Evolutionary conservation across 2,888 invertebrate species (phyloP).

Genomic region (Agriotes lineatus): DNA sequence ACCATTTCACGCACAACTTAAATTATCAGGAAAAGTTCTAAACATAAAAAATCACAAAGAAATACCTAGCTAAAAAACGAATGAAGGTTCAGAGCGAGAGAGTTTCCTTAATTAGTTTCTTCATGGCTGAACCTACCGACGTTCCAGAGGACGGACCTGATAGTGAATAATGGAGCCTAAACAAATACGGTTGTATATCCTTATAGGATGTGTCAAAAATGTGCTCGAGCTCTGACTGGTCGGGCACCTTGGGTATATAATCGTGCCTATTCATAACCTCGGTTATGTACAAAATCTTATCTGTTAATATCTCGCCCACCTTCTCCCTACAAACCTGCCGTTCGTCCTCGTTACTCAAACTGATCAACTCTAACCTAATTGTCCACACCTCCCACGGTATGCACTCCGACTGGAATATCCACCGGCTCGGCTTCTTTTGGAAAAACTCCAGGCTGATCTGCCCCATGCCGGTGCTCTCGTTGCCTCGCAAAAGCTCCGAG

Average conservation of each 20-base stretch:
- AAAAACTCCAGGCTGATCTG: slow-evolving; percentile 96
- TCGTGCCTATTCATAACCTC: slow-evolving; percentile 96
- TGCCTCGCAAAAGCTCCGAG: slow-evolving; percentile 81
- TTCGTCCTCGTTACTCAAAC: slow-evolving; percentile 88
- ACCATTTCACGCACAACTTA: slow-evolving; percentile 18
- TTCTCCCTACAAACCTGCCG: slow-evolving; percentile 88
- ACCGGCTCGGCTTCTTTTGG: slow-evolving; percentile 89
- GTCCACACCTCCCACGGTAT: slow-evolving; percentile 99
- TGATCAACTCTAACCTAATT: slow-evolving; percentile 88
- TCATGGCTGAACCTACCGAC: slow-evolving; percentile 89
- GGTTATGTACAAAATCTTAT: slow-evolving; percentile 94
- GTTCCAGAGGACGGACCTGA: slow-evolving; percentile 79
- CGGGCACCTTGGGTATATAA: slow-evolving; percentile 96
- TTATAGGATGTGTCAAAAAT: slow-evolving; percentile 94
- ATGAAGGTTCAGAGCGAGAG: slow-evolving; percentile 76
- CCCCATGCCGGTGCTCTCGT: slow-evolving; percentile 76
- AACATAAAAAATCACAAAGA: slow-evolving; percentile 20
- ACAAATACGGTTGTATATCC: slow-evolving; percentile 97
- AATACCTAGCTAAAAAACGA: slow-evolving; percentile 14
- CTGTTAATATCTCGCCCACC: slow-evolving; percentile 88
- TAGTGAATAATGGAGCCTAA: slow-evolving; percentile 89
- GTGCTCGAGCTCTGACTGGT: slow-evolving; percentile 90
- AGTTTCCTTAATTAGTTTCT: slow-evolving; percentile 90
- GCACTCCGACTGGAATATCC: slow-evolving; percentile 92
- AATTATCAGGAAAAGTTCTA: slow-evolving; percentile 25